Evolutionary conservation across 2,797 vertebrate species (phyloP).

Genomic region (Clarias laeviceps): DNA sequence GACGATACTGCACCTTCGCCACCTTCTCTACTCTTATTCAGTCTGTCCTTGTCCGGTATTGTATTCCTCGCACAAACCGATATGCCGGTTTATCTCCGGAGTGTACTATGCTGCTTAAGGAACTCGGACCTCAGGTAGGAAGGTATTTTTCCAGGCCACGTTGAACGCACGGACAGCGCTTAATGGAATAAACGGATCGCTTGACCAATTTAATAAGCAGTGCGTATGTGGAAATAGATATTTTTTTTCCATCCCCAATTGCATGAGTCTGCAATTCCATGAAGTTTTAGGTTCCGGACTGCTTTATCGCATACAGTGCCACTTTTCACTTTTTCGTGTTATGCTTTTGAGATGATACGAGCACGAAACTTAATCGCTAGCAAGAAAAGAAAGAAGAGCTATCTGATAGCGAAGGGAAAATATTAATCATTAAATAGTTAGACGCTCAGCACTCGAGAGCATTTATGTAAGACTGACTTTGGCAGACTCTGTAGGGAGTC

Average conservation of each 20-base stretch:
- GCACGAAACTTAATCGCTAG: background rate
- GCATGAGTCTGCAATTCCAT: no score
- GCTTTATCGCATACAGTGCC: background rate
- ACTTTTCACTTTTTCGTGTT: background rate
- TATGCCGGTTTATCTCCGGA: background rate
- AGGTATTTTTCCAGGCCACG: background rate
- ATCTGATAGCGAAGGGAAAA: slow-evolving; percentile 2
- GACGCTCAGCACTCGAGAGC: background rate
- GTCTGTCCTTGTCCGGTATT: background rate
- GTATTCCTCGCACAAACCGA: background rate
- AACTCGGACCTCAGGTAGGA: slow-evolving; percentile 1
- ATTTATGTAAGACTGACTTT: background rate
- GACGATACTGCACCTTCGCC: background rate
- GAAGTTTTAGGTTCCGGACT: no score
- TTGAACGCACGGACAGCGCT: background rate
- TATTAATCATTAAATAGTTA: slow-evolving; percentile 10
- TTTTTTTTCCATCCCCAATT: background rate
- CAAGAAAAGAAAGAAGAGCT: background rate
- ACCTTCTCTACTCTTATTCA: background rate
- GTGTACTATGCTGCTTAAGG: background rate
- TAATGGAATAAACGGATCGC: background rate
- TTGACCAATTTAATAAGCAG: slow-evolving; percentile 8
- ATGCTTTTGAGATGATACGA: background rate
- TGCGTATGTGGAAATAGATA: background rate
- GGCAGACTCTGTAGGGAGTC: background rate